Evolutionary conservation across 1,140 invertebrate species (phyloP).

Genomic region (Apis dorsata): DNA sequence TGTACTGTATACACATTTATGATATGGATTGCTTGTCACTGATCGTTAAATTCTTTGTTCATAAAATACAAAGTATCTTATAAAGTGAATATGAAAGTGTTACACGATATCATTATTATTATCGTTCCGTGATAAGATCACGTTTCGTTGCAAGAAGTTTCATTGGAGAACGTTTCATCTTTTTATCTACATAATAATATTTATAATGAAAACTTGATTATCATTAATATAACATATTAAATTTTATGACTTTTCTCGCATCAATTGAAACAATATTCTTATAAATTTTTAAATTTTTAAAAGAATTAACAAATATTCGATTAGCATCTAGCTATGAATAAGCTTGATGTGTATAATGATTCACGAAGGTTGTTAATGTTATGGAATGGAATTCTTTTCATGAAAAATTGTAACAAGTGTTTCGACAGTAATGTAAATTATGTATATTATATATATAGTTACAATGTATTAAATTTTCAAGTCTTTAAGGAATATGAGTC

Average conservation of each 20-base stretch:
- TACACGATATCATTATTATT: neutral
- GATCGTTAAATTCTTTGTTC: neutral
- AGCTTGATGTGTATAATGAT: too few relatives aligned
- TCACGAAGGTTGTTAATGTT: too few relatives aligned
- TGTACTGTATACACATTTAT: neutral
- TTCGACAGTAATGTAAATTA: too few relatives aligned
- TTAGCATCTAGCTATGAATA: too few relatives aligned
- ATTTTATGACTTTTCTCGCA: too few relatives aligned
- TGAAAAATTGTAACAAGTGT: too few relatives aligned
- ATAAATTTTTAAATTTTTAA: neutral
- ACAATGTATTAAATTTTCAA: too few relatives aligned
- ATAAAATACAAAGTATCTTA: neutral
- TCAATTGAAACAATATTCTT: neutral
- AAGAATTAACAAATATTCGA: too few relatives aligned
- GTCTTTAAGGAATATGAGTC: too few relatives aligned
- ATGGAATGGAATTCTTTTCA: too few relatives aligned
- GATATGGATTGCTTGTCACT: neutral
- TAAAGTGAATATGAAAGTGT: neutral
- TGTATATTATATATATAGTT: too few relatives aligned
- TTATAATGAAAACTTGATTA: conserved; percentile 9
- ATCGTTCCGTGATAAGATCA: conserved; percentile 15
- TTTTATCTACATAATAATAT: conserved; percentile 13
- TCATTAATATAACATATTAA: neutral
- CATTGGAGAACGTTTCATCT: neutral
- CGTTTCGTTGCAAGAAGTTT: neutral